These are phyloP conservation scores for Calonectris borealis DNA, from an alignment of 2,113 vertebrate species.

Conservation along the genomic window DNA sequence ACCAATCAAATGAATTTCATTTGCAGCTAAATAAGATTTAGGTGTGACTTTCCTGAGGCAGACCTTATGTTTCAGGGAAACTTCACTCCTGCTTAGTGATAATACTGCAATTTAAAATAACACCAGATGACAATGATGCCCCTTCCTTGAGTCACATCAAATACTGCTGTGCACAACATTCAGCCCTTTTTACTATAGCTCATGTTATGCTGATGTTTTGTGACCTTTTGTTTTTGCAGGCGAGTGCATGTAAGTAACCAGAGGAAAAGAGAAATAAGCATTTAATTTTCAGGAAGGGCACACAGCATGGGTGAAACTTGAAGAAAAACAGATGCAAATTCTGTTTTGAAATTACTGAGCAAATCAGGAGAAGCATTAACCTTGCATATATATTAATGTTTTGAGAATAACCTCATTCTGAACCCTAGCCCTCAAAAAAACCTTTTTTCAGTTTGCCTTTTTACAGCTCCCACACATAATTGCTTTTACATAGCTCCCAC, in stretches of 20 bases:
- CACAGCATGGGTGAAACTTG: background rate
- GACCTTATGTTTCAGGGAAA: background rate
- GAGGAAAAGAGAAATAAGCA: background rate
- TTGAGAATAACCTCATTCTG: background rate
- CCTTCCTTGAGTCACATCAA: background rate
- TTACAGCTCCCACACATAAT: background rate
- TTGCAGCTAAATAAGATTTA: constrained; percentile 17
- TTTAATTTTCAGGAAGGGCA: background rate
- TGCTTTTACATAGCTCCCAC: background rate
- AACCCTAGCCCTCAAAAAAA: background rate
- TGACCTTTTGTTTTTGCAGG: background rate
- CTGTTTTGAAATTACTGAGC: background rate
- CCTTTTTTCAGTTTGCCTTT: constrained; percentile 2
- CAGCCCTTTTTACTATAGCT: background rate
- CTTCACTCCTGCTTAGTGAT: background rate
- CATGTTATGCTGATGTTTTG: background rate
- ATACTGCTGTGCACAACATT: background rate
- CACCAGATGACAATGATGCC: background rate
- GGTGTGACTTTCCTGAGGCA: background rate
- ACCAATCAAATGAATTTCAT: background rate
- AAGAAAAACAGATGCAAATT: background rate
- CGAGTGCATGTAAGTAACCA: background rate
- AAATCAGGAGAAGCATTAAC: background rate
- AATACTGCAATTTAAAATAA: constrained; percentile 6
- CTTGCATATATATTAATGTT: background rate